Base-by-base conservation (phyloP, 2,888 invertebrate species). In the Phlogophora meticulosa region DNA sequence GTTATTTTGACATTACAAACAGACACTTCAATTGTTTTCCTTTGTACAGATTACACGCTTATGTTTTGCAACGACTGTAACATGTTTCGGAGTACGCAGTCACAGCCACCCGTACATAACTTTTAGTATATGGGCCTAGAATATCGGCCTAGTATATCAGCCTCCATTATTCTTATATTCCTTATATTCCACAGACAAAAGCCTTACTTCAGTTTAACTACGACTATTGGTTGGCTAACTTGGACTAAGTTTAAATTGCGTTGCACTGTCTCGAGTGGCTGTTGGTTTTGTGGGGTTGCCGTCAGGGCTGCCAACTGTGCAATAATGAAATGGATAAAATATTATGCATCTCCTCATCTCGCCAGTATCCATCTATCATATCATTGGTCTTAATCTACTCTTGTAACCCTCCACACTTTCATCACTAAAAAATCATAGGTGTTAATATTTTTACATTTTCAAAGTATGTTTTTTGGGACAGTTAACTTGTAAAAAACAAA, bases 211-310 rank as follows among this genome's bases (percentile, higher is more conserved):
- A 51, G 52, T 65, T 65, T 52, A 65, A 55, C 59, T 45, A 55
- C 7, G 51, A 52, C 38, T 9, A 17, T 49, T 51, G 53, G 45
- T 40, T 52, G 11, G 43, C 45, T 34, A 71, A 78, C 67, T 78
- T 56, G 51, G 55, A 58, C 68, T 61, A 59, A 73, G 78, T 78
- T 75, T 73, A 75, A 75, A 75, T 75, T 73, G 75, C 78, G 46
- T 73, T 78, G 75, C 68, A 75, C 58, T 75, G 78, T 75, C 61
- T 75, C 61, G 61, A 73, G 78, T 67, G 73, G 53, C n/a, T 38
- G 42, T 17, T 55, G 58, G 53, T 63, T 48, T 51, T 60, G 61
- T 48, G 34, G 20, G n/a, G 13, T 13, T 43, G 22, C 7, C 1
- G 4, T 7, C 42, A 76, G 79, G 69, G 79, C 9, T 74, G 60